Base-by-base conservation (phyloP, 2,797 vertebrate genomes). In the Diplodus puntazzo region DNA sequence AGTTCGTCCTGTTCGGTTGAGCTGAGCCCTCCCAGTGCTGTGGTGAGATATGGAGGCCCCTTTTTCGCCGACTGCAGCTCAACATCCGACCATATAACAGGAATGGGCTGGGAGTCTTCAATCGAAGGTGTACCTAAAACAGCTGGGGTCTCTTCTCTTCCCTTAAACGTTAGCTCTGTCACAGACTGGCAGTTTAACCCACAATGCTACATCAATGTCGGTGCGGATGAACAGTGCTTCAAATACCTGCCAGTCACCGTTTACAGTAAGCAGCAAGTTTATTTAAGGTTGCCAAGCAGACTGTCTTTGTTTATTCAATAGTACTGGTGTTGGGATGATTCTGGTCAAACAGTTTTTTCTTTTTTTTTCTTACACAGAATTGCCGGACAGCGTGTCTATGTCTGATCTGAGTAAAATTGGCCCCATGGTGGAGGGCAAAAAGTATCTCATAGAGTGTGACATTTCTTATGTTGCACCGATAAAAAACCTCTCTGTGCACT, bases 21-120 rank as follows among this genome's bases (percentile, higher is more conserved):
- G 45, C 14, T 94, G 0, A 80, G 0, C 11, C 90, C 88, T 30
- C 1, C 62, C 0, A 23, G 0, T 0, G 76, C 79, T 10, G 76
- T 88, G 57, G 90, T 94, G 67, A 21, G 13, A 42, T 93, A 57
- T 48, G 81, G 82, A 64, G 76, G 53, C 17, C 0, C 75, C 0
- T 21, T 93, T 0, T 60, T 14, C 0, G 86, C 77, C 34, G 90
- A 68, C 69, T 95, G 95, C 79, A 83, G 0, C 68, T 58, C 87
- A 7, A 0, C 8, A 1, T 5, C 18, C 1, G 3, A 12, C 6
- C 1, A 52, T 5, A 2, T 0, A 0, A 0, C 1, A 0, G 75
- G 55, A 7, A 85, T 95, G 59, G 92, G 92, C 18, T 94, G 94
- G 93, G 91, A 94, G 71, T 55, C 18, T 1, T 0, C 3, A 1